Evolutionary conservation across 2,888 invertebrate genomes (phyloP), one percentile per base, ranked within the genome.

Genomic region (Pachycephus smyrnensis): DNA sequence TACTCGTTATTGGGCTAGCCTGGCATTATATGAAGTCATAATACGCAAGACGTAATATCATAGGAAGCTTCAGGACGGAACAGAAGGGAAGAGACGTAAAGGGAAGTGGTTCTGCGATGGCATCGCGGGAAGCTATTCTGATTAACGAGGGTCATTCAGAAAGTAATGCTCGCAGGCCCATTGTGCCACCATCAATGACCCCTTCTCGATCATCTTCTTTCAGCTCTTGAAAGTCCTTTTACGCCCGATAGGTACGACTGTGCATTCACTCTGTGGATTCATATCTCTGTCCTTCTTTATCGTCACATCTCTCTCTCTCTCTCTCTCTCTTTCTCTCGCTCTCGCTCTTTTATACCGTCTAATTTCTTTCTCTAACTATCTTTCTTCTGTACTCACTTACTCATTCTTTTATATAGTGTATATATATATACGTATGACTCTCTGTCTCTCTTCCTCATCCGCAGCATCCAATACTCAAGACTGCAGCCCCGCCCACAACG

Each of bases 61-160:
- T 23, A 55, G 40, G 40, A 55, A 55, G 40, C 40, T 23, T 9
- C 0, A 23, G 23, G 23, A 55, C 40, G 23, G 40, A 55, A 55
- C 40, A 55, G 40, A 55, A 55, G 40, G 1, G 40, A 23, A 55
- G 40, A 55, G 40, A 23, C 23, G 40, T 9, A 15, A 55, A 55
- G 23, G 40, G 23, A 55, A 55, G 40, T 23, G 40, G 15, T 9
- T 55, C 40, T 23, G 23, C 40, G 40, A 55, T 55, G 23, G 40
- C 40, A 55, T 55, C 40, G 40, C 23, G 23, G 40, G 40, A 55
- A 55, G 40, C 40, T 55, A 55, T 55, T 55, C 86, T 87, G 87
- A 88, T 88, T 85, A 88, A 88, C 88, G 86, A 85, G 81, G 82
- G 81, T 83, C 84, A 80, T 86, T 82, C 81, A 79, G 80, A 75